Evolutionary conservation across 1,140 invertebrate species (phyloP).

Genomic region (Platyura marginata): DNA sequence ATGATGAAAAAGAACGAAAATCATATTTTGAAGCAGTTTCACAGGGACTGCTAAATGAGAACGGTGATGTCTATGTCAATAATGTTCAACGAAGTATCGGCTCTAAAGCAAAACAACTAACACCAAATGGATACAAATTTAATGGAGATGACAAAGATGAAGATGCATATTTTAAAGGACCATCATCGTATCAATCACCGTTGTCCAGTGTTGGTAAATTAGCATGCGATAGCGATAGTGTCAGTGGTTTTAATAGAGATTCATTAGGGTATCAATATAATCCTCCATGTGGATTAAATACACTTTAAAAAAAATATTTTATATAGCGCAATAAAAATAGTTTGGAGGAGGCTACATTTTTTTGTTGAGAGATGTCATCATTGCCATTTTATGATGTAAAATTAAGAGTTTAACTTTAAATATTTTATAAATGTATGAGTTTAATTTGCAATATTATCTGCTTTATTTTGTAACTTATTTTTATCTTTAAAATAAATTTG

Average conservation of each 20-base stretch:
- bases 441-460: no score
- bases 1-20: not conserved
- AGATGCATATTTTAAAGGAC: not conserved
- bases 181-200: not conserved
- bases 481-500: no score
- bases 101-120: not conserved
- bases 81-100: not conserved
- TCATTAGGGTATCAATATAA: not conserved
- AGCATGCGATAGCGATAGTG: not conserved
- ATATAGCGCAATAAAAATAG: no score
- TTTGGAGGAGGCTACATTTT: no score
- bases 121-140: not conserved
- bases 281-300: no score
- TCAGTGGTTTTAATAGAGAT: not conserved
- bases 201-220: not conserved
- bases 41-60: not conserved
- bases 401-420: no score
- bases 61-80: constrained; percentile 1
- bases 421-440: no score
- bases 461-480: no score
- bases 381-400: no score
- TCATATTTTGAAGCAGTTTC: constrained; percentile 1
- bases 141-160: not conserved
- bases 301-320: no score
- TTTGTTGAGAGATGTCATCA: no score